Evolutionary conservation across 2,113 vertebrate species (phyloP), one percentile per base, ranked within the genome.

Genomic region (Oncorhynchus tshawytscha): DNA sequence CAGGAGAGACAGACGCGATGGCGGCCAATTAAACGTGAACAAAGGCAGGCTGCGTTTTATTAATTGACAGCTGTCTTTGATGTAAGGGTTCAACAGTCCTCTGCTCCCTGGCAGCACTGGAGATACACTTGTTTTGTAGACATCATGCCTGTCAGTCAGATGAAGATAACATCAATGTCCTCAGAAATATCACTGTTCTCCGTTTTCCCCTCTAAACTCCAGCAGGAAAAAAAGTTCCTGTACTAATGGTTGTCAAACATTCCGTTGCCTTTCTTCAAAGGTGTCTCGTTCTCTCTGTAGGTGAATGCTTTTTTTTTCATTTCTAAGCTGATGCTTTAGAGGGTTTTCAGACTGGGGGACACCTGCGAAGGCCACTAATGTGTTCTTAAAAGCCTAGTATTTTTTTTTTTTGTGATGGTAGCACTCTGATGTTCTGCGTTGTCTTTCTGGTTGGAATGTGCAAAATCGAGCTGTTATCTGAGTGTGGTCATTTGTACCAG

Each of bases 361-460:
- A 75, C 84, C 82, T 75, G 34, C 45, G 25, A 75, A 67, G 78
- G 72, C 82, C 79, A 39, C 77, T 78, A 83, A 84, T 34, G 79
- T 77, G 75, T 87, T 81, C 34, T 82, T 81, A 86, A 85, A 90
- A 81, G 85, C 51, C 51, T 18, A 68, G 71, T 86, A 83, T 89
- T 84, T 87, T 91, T 54, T n/a, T n/a, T n/a, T 86, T 54, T 86
- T 81, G 74, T 70, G 67, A 31, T 51, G 75, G 71, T 78, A 81
- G 87, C 78, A 27, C 79, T 84, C 73, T 74, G 67, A 34, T 78
- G 77, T 27, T 74, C 67, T 59, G 60, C 27, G 24, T 74, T 79
- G 75, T 88, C 78, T 67, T 84, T 67, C 76, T 86, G 74, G 75
- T 84, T 80, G 8, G 70, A 71, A 81, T 80, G 64, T 31, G 62